These are phyloP conservation scores for Hylia prasina DNA, from an alignment of 2,113 vertebrate species.

Conservation along the genomic window DNA sequence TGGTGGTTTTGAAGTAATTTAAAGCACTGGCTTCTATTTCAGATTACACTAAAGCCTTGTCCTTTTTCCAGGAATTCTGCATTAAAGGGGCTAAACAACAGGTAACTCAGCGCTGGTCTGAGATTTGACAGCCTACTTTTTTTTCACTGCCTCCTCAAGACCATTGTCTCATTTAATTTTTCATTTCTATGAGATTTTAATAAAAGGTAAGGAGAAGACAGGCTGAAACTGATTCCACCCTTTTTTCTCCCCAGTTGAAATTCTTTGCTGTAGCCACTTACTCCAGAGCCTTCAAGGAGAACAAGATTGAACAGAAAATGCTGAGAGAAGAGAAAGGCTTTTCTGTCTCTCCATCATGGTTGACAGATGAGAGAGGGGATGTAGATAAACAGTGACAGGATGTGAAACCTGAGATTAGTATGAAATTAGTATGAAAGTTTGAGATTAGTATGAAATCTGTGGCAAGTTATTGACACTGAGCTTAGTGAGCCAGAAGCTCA, in stretches of 20 bases:
- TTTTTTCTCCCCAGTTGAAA: neutral
- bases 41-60: neutral
- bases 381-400: neutral
- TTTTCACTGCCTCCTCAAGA: neutral
- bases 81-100: neutral
- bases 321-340: neutral
- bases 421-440: neutral
- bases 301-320: neutral
- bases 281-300: neutral
- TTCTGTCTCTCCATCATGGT: accelerated
- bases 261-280: neutral
- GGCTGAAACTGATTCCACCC: neutral
- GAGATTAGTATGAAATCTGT: neutral
- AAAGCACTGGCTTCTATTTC: neutral
- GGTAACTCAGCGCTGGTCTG: neutral
- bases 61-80: neutral
- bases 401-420: neutral
- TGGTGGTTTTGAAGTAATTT: neutral
- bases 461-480: neutral
- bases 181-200: neutral
- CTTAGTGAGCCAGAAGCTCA: neutral
- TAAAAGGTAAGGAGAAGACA: neutral
- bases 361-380: neutral
- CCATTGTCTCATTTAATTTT: neutral
- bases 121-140: neutral